Conservation (phyloP, 2,888 invertebrate genomes). For the Falcaria lacertinaria region DNA sequence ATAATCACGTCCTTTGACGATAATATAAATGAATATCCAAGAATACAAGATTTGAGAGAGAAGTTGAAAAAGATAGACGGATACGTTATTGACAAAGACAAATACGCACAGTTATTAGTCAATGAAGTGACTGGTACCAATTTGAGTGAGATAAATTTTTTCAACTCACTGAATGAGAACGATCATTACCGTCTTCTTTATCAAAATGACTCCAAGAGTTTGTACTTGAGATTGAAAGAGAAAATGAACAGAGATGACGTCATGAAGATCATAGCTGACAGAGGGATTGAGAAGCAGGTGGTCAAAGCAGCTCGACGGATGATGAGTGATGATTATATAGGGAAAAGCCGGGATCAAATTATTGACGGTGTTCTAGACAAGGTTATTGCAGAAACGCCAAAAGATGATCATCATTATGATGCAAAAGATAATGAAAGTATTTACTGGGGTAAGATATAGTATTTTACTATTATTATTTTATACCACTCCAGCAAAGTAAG, state of each 20-base stretch:
- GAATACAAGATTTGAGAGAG: slow-evolving; percentile 43
- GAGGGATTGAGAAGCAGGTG: slow-evolving; percentile 22
- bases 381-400: slow-evolving; percentile 45
- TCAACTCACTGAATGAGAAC: slow-evolving; percentile 43
- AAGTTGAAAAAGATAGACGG: slow-evolving; percentile 45
- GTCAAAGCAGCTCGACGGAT: slow-evolving; percentile 45
- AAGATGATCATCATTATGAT: slow-evolving; percentile 46
- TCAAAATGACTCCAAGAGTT: slow-evolving; percentile 38
- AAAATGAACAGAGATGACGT: slow-evolving; percentile 66
- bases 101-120: slow-evolving; percentile 31
- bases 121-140: slow-evolving; percentile 38
- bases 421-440: slow-evolving; percentile 34
- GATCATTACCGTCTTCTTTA: slow-evolving; percentile 42
- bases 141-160: slow-evolving; percentile 56
- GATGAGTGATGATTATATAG: slow-evolving; percentile 26
- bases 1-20: slow-evolving; percentile 26
- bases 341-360: slow-evolving; percentile 21
- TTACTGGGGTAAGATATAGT: slow-evolving; percentile 53
- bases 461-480: background rate
- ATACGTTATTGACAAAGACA: slow-evolving; percentile 45
- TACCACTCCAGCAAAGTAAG: too few relatives aligned
- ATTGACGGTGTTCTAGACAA: slow-evolving; percentile 52
- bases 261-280: slow-evolving; percentile 39
- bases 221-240: slow-evolving; percentile 59
- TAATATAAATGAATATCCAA: slow-evolving; percentile 18